These are phyloP conservation scores for Pelobates cultripes DNA, from an alignment of 2,797 vertebrate species.

Conservation along the genomic window DNA sequence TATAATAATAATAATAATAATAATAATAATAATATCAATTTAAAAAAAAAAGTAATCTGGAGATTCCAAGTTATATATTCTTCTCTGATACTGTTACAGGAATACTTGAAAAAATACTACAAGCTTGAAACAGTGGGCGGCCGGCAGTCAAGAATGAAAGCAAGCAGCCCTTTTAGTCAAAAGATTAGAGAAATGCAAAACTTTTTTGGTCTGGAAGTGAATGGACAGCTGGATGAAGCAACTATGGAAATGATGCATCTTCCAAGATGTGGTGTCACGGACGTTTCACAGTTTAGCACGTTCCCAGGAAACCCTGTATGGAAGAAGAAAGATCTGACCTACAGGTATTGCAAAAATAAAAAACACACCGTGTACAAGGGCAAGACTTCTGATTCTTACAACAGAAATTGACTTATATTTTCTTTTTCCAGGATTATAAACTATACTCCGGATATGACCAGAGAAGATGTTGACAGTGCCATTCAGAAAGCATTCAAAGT, in stretches of 20 bases:
- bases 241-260: conserved; percentile 86
- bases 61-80: not conserved
- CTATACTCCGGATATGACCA: conserved; percentile 86
- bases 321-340: conserved; percentile 80
- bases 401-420: conserved; percentile 1
- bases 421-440: conserved; percentile 77
- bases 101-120: conserved; percentile 83
- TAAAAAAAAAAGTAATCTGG: no score
- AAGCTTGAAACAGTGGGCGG: conserved; percentile 67
- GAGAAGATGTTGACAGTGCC: conserved; percentile 79
- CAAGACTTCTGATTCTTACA: not conserved
- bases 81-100: conserved; percentile 65
- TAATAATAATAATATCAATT: no score
- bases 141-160: conserved; percentile 63
- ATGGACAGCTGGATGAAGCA: conserved; percentile 75
- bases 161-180: conserved; percentile 51
- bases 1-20: no score
- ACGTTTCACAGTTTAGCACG: conserved; percentile 73
- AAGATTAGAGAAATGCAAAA: conserved; percentile 89
- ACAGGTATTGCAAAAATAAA: conserved; percentile 75
- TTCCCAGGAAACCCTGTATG: conserved; percentile 71
- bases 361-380: not conserved
- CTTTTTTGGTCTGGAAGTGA: conserved; percentile 82
- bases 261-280: conserved; percentile 87
- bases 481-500: conserved; percentile 81